These are phyloP conservation scores for Ageneiosus marmoratus DNA, from an alignment of 2,113 vertebrate genomes.

Conservation along the genomic window DNA sequence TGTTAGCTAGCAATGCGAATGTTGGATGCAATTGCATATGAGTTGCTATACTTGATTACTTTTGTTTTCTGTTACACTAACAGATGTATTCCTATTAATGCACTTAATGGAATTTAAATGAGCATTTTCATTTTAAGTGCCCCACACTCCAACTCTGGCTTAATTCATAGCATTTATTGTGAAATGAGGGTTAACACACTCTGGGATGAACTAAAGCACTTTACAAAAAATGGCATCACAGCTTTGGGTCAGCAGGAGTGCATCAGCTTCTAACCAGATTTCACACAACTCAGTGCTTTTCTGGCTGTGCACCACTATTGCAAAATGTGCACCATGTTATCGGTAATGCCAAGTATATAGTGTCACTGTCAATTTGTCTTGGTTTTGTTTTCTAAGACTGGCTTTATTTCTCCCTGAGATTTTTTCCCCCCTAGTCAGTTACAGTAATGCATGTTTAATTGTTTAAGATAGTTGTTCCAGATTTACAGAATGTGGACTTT, in stretches of 20 bases:
- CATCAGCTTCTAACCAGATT: conserved; percentile 33
- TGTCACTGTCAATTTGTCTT: not conserved
- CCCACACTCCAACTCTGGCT: not conserved
- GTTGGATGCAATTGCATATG: not conserved
- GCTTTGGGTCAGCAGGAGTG: conserved; percentile 39
- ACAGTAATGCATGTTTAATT: not conserved
- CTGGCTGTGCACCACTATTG: conserved; percentile 13
- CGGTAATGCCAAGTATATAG: conserved; percentile 8
- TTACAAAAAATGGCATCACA: conserved; percentile 35
- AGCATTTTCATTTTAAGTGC: conserved; percentile 18
- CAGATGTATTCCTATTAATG: conserved; percentile 11
- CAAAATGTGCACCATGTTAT: conserved; percentile 11
- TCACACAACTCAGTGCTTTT: conserved; percentile 18
- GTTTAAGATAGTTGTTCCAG: not conserved
- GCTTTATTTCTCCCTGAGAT: not conserved
- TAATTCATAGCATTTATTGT: conserved; percentile 19
- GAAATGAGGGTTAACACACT: conserved; percentile 18
- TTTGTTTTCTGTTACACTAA: not conserved
- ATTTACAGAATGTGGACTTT: not conserved
- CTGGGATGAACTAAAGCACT: conserved; percentile 18
- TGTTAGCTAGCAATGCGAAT: not conserved
- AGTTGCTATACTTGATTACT: not conserved
- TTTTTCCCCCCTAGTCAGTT: not conserved
- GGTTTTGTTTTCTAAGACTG: not conserved
- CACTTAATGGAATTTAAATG: conserved; percentile 36